Evolutionary conservation across 2,888 invertebrate species (phyloP).

Genomic region (Deilephila porcellus): DNA sequence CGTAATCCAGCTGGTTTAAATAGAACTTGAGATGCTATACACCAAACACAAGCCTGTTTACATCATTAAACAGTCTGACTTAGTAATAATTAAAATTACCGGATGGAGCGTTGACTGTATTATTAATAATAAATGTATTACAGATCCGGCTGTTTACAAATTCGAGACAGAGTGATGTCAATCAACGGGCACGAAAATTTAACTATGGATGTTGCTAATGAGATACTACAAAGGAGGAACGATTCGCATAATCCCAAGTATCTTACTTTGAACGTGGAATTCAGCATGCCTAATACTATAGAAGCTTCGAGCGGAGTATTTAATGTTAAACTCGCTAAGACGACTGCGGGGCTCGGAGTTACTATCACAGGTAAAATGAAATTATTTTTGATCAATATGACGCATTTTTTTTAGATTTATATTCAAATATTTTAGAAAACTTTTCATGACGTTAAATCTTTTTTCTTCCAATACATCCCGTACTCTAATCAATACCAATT

Average conservation of each 20-base stretch:
- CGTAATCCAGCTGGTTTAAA: no score
- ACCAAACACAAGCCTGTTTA: no score
- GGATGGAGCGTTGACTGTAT: background rate
- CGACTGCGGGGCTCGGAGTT: constrained; percentile 92
- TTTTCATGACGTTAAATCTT: no score
- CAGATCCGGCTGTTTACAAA: constrained; percentile 90
- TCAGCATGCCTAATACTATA: constrained; percentile 95
- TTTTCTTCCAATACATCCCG: no score
- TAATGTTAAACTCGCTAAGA: constrained; percentile 93
- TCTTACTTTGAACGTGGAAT: constrained; percentile 92
- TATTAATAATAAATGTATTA: constrained; percentile 31
- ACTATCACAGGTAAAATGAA: constrained; percentile 90
- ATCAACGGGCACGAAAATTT: constrained; percentile 92
- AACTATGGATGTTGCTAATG: constrained; percentile 85
- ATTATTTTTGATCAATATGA: background rate
- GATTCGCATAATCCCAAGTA: constrained; percentile 86
- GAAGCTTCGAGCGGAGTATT: constrained; percentile 96
- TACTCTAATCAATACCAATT: no score
- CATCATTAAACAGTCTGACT: no score
- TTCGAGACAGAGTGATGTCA: constrained; percentile 93
- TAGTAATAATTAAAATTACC: background rate
- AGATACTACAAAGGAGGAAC: constrained; percentile 83
- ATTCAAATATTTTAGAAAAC: no score
- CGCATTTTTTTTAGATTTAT: no score
- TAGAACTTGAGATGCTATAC: no score